Percentiles rank a stretch among this genome's conserved stretches.
These are phyloP conservation scores for Nothobranchius kuhntae DNA, from an alignment of 2,113 vertebrate species.

Conservation along the genomic window DNA sequence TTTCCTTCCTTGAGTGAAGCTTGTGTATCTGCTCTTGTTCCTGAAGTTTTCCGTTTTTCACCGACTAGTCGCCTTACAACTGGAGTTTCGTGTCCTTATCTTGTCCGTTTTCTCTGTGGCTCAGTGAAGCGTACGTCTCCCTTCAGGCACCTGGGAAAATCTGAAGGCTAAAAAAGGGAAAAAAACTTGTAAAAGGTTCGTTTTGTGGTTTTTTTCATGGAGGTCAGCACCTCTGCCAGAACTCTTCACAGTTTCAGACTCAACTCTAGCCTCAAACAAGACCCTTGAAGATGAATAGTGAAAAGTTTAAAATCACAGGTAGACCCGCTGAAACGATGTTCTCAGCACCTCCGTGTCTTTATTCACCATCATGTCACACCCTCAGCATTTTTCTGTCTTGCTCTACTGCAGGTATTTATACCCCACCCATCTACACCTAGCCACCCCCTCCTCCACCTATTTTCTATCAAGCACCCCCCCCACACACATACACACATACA, in stretches of 20 bases:
- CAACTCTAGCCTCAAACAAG: slow-evolving; percentile 16
- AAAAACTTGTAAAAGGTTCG: slow-evolving; percentile 17
- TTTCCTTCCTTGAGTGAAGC: slow-evolving; percentile 3
- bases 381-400: slow-evolving; percentile 74
- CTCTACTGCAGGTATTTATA: slow-evolving; percentile 95
- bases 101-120: slow-evolving; percentile 10
- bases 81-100: slow-evolving; percentile 1
- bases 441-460: slow-evolving; percentile 78
- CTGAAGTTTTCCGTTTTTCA: neutral
- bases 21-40: neutral
- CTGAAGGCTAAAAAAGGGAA: neutral
- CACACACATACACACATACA: too few relatives aligned
- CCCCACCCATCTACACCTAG: slow-evolving; percentile 50
- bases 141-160: slow-evolving; percentile 28
- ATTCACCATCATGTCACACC: slow-evolving; percentile 44
- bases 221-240: slow-evolving; percentile 42
- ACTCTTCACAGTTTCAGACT: slow-evolving; percentile 30
- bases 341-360: slow-evolving; percentile 25
- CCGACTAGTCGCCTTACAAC: slow-evolving; percentile 12
- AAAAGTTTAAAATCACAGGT: slow-evolving; percentile 28
- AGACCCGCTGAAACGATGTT: slow-evolving; percentile 25
- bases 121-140: slow-evolving; percentile 44
- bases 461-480: slow-evolving; percentile 62
- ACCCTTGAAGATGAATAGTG: slow-evolving; percentile 26
- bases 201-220: slow-evolving; percentile 8